Evolutionary conservation across 2,797 vertebrate genomes (phyloP).

Genomic region (Natrix natrix): DNA sequence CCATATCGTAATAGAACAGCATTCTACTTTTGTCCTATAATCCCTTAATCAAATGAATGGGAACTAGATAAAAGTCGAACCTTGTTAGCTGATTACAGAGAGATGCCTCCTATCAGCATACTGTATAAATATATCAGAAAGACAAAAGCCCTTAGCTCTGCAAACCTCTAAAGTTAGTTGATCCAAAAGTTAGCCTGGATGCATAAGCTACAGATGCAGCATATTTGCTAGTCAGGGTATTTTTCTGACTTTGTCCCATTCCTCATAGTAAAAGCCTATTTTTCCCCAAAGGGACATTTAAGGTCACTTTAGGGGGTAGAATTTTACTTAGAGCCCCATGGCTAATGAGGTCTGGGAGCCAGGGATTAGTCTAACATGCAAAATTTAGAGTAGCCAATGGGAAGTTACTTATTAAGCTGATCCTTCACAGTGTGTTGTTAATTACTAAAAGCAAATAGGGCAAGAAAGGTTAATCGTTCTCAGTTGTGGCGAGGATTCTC

Average conservation of each 20-base stretch:
- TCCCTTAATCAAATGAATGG: neutral
- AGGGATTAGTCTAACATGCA: constrained; percentile 5
- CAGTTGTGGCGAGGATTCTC: neutral
- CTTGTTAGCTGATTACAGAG: neutral
- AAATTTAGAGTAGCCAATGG: neutral
- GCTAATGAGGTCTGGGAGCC: constrained; percentile 7
- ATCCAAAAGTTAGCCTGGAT: neutral
- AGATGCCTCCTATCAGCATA: neutral
- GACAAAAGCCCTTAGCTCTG: neutral
- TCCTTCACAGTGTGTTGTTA: constrained; percentile 13
- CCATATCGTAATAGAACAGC: neutral
- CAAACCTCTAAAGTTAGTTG: neutral
- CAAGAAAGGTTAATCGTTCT: constrained; percentile 4
- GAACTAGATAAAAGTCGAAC: neutral
- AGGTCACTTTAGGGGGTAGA: neutral
- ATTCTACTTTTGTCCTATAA: neutral
- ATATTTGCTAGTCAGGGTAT: neutral
- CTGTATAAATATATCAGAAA: neutral
- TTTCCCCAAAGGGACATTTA: constrained; percentile 1
- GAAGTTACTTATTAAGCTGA: neutral
- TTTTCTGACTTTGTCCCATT: neutral
- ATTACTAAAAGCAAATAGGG: constrained; percentile 25
- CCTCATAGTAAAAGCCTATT: neutral
- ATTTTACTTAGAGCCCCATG: neutral
- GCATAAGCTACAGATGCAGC: neutral